Evolutionary conservation across 1,140 invertebrate genomes (phyloP), one percentile per base, ranked within the genome.

Genomic region (Trachymyrmex septentrionalis): DNA sequence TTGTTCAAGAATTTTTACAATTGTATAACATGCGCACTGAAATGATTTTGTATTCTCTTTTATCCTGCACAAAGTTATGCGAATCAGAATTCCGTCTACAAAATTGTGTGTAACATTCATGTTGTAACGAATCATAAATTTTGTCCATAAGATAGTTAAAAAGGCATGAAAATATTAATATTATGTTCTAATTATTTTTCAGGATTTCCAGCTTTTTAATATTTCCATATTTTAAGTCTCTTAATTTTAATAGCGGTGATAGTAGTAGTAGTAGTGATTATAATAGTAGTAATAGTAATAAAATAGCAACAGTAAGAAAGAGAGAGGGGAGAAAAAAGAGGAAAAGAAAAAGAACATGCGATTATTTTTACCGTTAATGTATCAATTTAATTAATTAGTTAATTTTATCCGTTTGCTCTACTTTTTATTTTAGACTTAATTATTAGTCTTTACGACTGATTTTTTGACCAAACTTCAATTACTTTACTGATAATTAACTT

Each of bases 121-220:
- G 9, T 44, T 44, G 0, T 44, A 24, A 78, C 44, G 27, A 81
- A 71, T 81, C 34, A 38, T 71, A 69, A 81, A 81, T 71, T 57
- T 71, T 9, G 16, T 57, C 16, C 16, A 0, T 59, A 71, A 38
- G 34, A 38, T 7, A 67, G 34, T 55, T 3, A 69, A 38, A 30
- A 7, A 81, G 0, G 3, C 9, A 57, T 69, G 16, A 81, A 78
- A 69, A 69, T 69, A 55, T 38, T 12, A 55, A 77, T 27, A 30
- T 7, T 59, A 1, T 27, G 19, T 34, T 78, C 5, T 48, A 76
- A 27, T 77, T 1, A 53, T n/a, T 10, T 78, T 19, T 50, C 14
- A 19, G 67, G 19, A 12, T 38, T 27, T 78, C 7, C 3, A 30
- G 5, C 0, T 38, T 64, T 16, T 12, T 27, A 10, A 76, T 24